phyloP scores from a whole-genome alignment of 1,140 invertebrate genomes.

The Drosophila insularis region DNA sequence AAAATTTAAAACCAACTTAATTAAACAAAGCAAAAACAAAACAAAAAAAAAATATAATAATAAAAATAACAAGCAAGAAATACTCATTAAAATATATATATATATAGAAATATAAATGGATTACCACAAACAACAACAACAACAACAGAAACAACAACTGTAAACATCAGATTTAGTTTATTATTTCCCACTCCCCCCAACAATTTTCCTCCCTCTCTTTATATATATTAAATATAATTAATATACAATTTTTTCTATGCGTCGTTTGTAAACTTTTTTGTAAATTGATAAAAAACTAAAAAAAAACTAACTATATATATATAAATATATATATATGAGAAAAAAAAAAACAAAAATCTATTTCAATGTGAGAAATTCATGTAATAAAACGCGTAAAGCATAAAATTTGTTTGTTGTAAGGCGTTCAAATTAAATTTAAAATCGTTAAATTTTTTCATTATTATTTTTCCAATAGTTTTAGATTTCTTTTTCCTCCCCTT shows the following conservation, averaged over 20 bases:
- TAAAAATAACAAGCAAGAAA: slow-evolving; percentile 31
- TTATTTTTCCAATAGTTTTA: slow-evolving; percentile 7
- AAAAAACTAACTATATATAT: slow-evolving; percentile 10
- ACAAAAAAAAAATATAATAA: slow-evolving; percentile 37
- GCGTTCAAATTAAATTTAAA: slow-evolving; percentile 41
- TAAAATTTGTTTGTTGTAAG: slow-evolving; percentile 61
- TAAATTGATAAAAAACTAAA: slow-evolving; percentile 60
- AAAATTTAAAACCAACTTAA: slow-evolving; percentile 35
- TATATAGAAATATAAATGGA: slow-evolving; percentile 40
- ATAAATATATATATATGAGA: not conserved
- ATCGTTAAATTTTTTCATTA: slow-evolving; percentile 23
- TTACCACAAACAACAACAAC: slow-evolving; percentile 7
- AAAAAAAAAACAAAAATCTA: slow-evolving; percentile 44
- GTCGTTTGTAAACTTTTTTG: slow-evolving; percentile 72
- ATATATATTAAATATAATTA: slow-evolving; percentile 59
- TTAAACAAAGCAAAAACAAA: not conserved
- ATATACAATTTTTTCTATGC: slow-evolving; percentile 64
- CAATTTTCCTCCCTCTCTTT: slow-evolving; percentile 36
- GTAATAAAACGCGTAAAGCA: slow-evolving; percentile 78
- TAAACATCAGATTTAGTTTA: slow-evolving; percentile 52
- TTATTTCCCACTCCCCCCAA: not conserved
- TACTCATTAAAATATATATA: slow-evolving; percentile 61
- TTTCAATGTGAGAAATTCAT: slow-evolving; percentile 74
- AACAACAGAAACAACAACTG: slow-evolving; percentile 50
- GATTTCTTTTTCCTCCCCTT: not conserved